Conservation (phyloP, 2,888 invertebrate genomes). For the Petrolisthes manimaculis region DNA sequence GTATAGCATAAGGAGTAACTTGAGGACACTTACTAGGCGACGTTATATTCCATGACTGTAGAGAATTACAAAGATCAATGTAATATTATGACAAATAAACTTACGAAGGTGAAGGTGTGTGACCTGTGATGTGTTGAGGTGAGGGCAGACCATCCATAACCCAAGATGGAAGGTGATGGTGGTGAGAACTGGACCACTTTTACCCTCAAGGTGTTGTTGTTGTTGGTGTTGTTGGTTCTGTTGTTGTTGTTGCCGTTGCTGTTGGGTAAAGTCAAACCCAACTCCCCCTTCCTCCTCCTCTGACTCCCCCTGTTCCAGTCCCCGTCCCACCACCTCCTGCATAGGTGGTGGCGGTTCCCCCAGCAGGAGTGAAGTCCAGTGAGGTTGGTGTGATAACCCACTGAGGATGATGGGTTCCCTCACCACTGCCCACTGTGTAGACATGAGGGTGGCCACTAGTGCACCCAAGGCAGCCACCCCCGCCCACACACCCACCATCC, state of each 20-base stretch:
- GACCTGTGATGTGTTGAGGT: slow-evolving; percentile 71
- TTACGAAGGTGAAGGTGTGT: neutral
- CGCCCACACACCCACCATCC: slow-evolving; percentile 62
- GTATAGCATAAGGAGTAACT: too few species aligned
- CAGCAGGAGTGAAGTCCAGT: neutral
- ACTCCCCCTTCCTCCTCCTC: neutral
- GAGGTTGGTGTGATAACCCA: too few species aligned
- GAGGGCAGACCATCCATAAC: slow-evolving; percentile 73
- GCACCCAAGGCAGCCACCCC: slow-evolving; percentile 56
- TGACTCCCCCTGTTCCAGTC: neutral
- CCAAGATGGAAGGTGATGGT: slow-evolving; percentile 73
- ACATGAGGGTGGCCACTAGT: slow-evolving; percentile 60
- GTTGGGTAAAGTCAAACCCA: neutral
- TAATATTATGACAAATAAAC: neutral
- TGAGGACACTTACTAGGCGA: too few species aligned
- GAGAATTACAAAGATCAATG: too few species aligned
- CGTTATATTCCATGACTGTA: too few species aligned
- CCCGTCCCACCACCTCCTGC: slow-evolving; percentile 24
- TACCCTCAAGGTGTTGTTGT: neutral
- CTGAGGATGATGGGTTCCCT: slow-evolving; percentile 49
- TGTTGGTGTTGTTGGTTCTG: neutral
- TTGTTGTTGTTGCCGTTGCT: slow-evolving; percentile 7
- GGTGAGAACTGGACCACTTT: slow-evolving; percentile 67
- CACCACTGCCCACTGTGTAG: slow-evolving; percentile 60
- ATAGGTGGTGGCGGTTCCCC: slow-evolving; percentile 40